phyloP scores from a whole-genome alignment of 2,113 vertebrate species.

The Irena cyanogastra region DNA sequence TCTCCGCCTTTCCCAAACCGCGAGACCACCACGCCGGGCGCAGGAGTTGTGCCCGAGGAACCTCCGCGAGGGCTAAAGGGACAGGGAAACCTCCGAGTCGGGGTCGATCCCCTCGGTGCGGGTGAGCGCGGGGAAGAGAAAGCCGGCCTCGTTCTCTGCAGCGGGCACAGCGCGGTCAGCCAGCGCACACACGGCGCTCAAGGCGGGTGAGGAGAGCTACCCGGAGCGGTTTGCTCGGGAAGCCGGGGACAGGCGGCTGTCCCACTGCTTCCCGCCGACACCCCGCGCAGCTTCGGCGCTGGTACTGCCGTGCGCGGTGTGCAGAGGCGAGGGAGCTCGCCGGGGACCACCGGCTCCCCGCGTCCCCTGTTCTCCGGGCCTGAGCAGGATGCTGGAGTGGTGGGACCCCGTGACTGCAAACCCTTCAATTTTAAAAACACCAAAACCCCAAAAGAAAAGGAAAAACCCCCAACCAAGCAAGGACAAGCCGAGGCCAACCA shows the following conservation, averaged over 20 bases:
- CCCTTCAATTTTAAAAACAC: neutral
- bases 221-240: neutral
- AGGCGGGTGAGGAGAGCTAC: neutral
- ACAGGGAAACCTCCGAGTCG: neutral
- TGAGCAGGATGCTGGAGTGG: neutral
- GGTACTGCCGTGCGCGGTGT: neutral
- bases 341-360: too few relatives aligned
- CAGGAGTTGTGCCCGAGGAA: neutral
- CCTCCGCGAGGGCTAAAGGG: neutral
- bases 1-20: neutral
- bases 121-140: neutral
- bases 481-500: neutral
- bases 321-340: neutral
- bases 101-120: neutral
- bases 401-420: neutral
- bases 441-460: neutral
- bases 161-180: neutral
- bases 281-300: neutral
- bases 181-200: fast-evolving
- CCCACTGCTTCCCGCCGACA: neutral
- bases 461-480: fast-evolving
- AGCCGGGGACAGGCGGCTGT: neutral
- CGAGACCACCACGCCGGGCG: neutral
- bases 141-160: neutral
- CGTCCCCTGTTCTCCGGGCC: too few relatives aligned